Percentiles rank a stretch among this genome's conserved stretches.
phyloP scores from a whole-genome alignment of 2,888 invertebrate species.

The Drosophila longiperda region DNA sequence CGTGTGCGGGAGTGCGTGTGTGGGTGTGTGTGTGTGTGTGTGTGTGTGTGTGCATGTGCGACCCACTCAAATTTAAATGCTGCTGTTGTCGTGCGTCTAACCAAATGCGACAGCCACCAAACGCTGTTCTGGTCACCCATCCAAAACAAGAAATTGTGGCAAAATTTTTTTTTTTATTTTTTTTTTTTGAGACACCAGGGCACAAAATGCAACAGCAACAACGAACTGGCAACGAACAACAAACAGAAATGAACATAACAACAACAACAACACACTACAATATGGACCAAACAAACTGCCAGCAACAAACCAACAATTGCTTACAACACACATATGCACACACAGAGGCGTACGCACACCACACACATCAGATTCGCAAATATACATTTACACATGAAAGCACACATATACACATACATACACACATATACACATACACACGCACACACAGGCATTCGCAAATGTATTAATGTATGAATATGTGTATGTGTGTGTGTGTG shows the following conservation, averaged over 20 bases:
- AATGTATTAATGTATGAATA: neutral
- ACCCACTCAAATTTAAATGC: constrained; percentile 67
- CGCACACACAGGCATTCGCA: constrained; percentile 1
- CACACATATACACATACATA: constrained; percentile 7
- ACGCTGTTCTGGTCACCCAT: constrained; percentile 49
- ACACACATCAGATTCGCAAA: constrained; percentile 28
- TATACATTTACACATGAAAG: constrained; percentile 47
- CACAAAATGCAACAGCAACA: constrained; percentile 60
- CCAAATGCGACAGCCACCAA: constrained; percentile 64
- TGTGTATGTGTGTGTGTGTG: too few relatives aligned
- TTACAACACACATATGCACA: constrained; percentile 33
- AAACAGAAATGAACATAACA: constrained; percentile 23
- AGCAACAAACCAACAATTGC: constrained; percentile 56
- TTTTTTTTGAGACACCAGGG: constrained; percentile 59
- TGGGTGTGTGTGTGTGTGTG: constrained; percentile 11
- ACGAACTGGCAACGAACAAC: constrained; percentile 26
- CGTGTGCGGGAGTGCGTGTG: neutral
- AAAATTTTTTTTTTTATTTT: constrained; percentile 50
- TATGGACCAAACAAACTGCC: constrained; percentile 39
- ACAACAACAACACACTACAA: constrained; percentile 9
- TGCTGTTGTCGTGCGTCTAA: constrained; percentile 74
- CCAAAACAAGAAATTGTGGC: constrained; percentile 73
- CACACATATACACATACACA: constrained; percentile 11
- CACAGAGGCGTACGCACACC: constrained; percentile 8
- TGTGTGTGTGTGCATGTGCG: constrained; percentile 29